These are phyloP conservation scores for Lipotes vexillifer DNA, from an alignment of 2,113 vertebrate genomes.

Conservation along the genomic window DNA sequence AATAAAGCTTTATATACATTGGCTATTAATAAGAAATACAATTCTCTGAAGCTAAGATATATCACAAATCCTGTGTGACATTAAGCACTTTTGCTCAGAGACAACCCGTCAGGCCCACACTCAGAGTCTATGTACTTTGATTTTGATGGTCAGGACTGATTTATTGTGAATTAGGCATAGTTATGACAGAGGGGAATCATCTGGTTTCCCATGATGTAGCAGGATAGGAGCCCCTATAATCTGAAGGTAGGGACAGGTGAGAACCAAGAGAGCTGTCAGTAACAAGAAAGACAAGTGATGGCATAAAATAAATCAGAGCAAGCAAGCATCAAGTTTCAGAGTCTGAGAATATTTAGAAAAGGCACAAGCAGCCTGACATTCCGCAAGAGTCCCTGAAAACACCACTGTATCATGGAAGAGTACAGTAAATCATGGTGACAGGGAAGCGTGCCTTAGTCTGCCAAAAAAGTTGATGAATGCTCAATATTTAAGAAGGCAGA, in stretches of 20 bases:
- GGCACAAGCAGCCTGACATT: not conserved
- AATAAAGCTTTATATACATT: not conserved
- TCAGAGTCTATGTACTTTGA: not conserved
- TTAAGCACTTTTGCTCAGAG: not conserved
- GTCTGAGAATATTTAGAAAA: not conserved
- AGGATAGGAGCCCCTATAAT: not conserved
- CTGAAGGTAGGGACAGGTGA: not conserved
- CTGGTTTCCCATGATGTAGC: not conserved
- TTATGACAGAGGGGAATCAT: not conserved
- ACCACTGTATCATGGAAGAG: not conserved
- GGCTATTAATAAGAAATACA: not conserved
- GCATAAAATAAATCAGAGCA: not conserved
- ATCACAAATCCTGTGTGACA: not conserved
- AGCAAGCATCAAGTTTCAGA: not conserved
- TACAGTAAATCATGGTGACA: not conserved
- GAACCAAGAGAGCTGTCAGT: not conserved
- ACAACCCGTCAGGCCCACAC: not conserved
- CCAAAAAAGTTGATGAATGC: not conserved
- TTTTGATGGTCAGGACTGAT: not conserved
- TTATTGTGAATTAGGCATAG: not conserved
- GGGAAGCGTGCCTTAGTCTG: not conserved
- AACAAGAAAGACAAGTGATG: not conserved
- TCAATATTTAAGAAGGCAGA: not conserved
- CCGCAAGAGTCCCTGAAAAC: constrained; percentile 2
- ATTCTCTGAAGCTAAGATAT: not conserved